Evolutionary conservation across 2,888 invertebrate genomes (phyloP).

Genomic region (Lasius fuliginosus): DNA sequence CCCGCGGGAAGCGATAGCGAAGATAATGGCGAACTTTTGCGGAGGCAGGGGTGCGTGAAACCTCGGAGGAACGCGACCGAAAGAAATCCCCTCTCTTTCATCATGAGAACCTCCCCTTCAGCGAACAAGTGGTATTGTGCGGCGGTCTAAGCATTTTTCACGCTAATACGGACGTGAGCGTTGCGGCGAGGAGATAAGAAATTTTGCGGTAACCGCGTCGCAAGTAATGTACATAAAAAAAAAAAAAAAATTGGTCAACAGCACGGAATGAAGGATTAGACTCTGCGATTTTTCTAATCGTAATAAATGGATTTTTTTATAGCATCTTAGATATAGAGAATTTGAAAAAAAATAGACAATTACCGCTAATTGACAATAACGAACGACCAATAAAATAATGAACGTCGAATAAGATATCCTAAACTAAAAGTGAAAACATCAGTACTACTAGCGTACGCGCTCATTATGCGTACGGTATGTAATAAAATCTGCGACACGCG

Average conservation of each 20-base stretch:
- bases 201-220: not conserved
- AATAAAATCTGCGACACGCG: slow-evolving; percentile 64
- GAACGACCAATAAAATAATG: not conserved
- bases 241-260: not conserved
- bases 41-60: not conserved
- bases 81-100: slow-evolving; percentile 12
- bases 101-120: not conserved
- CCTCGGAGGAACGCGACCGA: not conserved
- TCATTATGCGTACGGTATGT: slow-evolving; percentile 57
- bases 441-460: slow-evolving; percentile 48
- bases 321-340: not conserved
- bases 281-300: not conserved
- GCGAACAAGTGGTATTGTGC: not conserved
- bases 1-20: not conserved
- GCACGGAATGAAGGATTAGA: not conserved
- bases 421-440: slow-evolving; percentile 45
- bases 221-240: not conserved
- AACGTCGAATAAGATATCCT: not conserved
- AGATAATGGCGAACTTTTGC: slow-evolving; percentile 14
- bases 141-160: not conserved
- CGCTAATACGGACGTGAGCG: not conserved
- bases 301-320: not conserved
- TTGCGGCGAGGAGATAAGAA: not conserved
- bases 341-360: too few relatives aligned
- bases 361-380: not conserved